These are phyloP conservation scores for Lamprotornis superbus DNA, from an alignment of 2,113 vertebrate species.

Conservation along the genomic window DNA sequence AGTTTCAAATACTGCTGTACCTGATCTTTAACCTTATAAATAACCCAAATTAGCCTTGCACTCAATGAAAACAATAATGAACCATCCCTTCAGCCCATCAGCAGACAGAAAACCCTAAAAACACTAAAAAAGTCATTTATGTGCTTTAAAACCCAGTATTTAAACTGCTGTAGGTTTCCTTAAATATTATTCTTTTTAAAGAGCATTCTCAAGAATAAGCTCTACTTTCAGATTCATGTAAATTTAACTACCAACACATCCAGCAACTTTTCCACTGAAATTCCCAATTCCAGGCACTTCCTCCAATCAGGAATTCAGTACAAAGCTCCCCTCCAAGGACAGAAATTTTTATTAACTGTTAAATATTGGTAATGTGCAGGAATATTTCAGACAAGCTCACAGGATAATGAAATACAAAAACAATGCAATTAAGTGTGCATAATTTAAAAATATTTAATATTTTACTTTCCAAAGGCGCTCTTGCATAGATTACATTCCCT, in stretches of 20 bases:
- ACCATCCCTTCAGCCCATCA: not conserved
- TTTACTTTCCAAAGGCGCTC: not conserved
- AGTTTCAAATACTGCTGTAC: not conserved
- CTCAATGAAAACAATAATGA: not conserved
- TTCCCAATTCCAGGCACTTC: not conserved
- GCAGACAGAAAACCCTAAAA: not conserved
- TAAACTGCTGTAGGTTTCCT: not conserved
- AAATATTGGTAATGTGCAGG: not conserved
- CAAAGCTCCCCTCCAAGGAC: not conserved
- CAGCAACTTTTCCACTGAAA: not conserved
- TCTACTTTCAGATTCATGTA: not conserved
- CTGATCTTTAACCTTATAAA: not conserved
- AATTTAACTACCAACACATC: not conserved
- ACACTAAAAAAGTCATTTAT: not conserved
- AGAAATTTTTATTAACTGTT: not conserved
- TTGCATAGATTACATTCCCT: not conserved
- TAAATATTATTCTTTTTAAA: not conserved
- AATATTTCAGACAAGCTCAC: not conserved
- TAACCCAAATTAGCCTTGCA: not conserved
- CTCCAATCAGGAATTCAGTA: not conserved
- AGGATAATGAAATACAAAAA: conserved; percentile 10
- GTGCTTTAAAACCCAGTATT: not conserved
- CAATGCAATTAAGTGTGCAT: conserved; percentile 13
- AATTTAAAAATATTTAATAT: not conserved
- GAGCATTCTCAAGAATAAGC: not conserved